phyloP scores from a whole-genome alignment of 2,113 vertebrate species.

The Lepisosteus osseus region DNA sequence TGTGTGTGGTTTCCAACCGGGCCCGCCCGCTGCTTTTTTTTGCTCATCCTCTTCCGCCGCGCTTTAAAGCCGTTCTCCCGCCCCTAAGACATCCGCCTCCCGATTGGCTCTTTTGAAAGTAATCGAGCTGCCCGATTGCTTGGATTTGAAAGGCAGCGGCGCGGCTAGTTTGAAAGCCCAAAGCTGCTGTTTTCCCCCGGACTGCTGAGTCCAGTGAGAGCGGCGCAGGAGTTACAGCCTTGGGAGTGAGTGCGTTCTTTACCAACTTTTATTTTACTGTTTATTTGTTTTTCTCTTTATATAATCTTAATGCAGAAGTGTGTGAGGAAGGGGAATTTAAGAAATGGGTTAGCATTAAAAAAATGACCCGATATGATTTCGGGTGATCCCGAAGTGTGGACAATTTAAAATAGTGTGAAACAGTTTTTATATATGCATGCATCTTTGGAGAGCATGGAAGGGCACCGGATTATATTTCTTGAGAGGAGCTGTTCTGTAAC shows the following conservation, averaged over 20 bases:
- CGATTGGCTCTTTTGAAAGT: conserved; percentile 61
- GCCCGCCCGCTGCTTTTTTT: neutral
- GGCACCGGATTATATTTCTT: no score
- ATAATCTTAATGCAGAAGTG: no score
- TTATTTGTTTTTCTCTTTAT: no score
- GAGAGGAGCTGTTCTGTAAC: no score
- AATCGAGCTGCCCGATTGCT: conserved; percentile 41
- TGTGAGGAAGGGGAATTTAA: no score
- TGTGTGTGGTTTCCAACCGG: neutral
- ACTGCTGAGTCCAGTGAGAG: neutral
- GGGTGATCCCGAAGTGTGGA: neutral
- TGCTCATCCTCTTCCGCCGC: neutral
- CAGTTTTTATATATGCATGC: no score
- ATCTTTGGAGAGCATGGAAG: no score
- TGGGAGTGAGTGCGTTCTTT: conserved; percentile 16
- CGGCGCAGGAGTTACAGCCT: conserved; percentile 2
- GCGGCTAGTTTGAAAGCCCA: conserved; percentile 52
- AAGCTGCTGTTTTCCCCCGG: conserved; percentile 8
- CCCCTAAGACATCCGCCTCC: neutral
- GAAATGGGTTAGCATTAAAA: no score
- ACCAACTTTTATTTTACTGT: no score
- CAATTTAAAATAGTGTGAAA: no score
- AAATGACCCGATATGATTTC: no score
- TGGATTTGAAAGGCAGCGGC: conserved; percentile 49
- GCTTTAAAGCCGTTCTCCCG: conserved; percentile 19